These are phyloP conservation scores for Perdita meconis DNA, from an alignment of 2,888 invertebrate species.

Conservation along the genomic window DNA sequence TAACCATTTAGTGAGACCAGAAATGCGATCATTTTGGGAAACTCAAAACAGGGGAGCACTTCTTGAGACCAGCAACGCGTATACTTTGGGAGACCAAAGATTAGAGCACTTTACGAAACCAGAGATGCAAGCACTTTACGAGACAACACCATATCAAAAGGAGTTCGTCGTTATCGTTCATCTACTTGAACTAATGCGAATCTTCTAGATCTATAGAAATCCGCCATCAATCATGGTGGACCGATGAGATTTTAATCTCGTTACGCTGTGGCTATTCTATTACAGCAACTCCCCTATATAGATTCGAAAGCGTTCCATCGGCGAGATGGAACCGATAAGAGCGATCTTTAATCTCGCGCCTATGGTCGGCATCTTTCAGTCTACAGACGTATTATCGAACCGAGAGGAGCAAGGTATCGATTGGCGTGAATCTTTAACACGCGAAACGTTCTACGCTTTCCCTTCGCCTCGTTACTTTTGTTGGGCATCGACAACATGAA, in stretches of 20 bases:
- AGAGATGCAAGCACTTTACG: no score
- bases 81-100: no score
- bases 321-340: conserved; percentile 8
- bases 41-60: no score
- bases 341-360: conserved; percentile 23
- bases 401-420: conserved; percentile 11
- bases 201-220: no score
- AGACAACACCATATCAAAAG: no score
- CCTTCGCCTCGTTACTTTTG: background rate
- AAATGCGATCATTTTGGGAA: no score
- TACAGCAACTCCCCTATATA: background rate
- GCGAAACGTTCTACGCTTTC: conserved; percentile 4
- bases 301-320: conserved; percentile 8
- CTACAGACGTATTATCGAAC: conserved; percentile 7
- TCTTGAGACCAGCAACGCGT: no score
- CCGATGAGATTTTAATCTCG: background rate
- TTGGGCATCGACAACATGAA: conserved; percentile 2
- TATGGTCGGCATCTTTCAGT: conserved; percentile 18
- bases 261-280: background rate
- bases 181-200: no score
- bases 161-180: no score
- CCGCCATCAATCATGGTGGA: background rate
- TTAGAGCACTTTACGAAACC: no score
- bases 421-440: conserved; percentile 22
- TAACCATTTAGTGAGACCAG: no score